These are phyloP conservation scores for Microplitis deprimator DNA, from an alignment of 2,888 invertebrate genomes.

Conservation along the genomic window DNA sequence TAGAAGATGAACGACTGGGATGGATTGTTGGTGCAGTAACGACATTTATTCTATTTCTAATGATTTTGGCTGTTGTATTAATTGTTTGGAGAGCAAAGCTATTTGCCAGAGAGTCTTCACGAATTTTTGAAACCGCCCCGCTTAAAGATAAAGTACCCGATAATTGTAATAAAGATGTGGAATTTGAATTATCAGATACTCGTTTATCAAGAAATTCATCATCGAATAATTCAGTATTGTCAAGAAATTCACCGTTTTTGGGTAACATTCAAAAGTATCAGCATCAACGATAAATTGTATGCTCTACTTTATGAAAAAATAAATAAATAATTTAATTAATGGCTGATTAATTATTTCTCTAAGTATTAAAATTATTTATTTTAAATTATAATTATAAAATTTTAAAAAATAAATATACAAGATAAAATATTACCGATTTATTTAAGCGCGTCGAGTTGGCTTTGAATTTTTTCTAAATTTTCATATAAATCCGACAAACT, in stretches of 20 bases:
- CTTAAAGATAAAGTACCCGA: conserved; percentile 1
- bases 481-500: conserved; percentile 60
- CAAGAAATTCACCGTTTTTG: conserved; percentile 13
- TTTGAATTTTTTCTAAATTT: conserved; percentile 64
- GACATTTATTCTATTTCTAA: conserved; percentile 61
- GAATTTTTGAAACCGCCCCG: conserved; percentile 59
- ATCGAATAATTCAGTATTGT: background rate
- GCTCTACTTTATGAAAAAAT: background rate
- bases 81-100: conserved; percentile 64
- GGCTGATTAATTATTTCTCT: too few species aligned
- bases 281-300: conserved; percentile 32
- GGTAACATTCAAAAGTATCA: background rate
- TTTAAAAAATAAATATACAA: too few species aligned
- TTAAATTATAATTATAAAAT: too few species aligned
- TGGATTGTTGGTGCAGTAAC: conserved; percentile 69
- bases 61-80: conserved; percentile 64
- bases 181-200: background rate
- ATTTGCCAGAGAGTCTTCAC: conserved; percentile 55
- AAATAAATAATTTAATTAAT: background rate
- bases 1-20: conserved; percentile 62
- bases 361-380: too few species aligned
- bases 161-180: background rate
- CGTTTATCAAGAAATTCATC: background rate
- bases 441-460: conserved; percentile 64
- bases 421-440: conserved; percentile 43